Base-by-base conservation (phyloP, 1,140 invertebrate species). In the Pissodes strobi region DNA sequence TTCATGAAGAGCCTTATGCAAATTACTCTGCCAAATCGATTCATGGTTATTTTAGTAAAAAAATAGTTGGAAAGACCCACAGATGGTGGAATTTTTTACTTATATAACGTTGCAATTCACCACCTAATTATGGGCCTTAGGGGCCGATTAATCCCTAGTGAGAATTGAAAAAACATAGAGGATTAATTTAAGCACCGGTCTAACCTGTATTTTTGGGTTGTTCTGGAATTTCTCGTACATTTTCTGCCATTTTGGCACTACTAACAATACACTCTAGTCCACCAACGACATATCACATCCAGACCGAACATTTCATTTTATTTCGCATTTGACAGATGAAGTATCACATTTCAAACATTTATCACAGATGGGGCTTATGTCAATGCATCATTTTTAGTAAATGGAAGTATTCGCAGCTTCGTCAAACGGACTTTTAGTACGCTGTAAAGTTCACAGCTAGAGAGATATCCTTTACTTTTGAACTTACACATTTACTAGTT, bases 191-290 rank as follows among this genome's bases (percentile, higher is more conserved):
- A 23, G 43, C 55, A 60, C 23, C 48, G 22, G 67, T 69, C 69
- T 72, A 82, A 85, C 83, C 83, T 83, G 79, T 78, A 73, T 80
- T 80, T 75, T 81, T 81, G 70, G 78, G 76, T 77, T 81, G 79
- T 78, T 82, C 81, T 75, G 78, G 77, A 78, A 80, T 80, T 74
- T 83, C 80, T 79, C 82, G 82, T 79, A 80, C 81, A 78, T 81
- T 82, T 80, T 85, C 83, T 76, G 82, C 83, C 83, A 85, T 85
- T 81, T 85, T 84, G 82, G 68, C 79, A 69, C 63, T 52, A 69
- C 67, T 63, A 69, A 68, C 57, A 66, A 58, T 55, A 56, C 58
- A 41, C 51, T 48, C 63, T 65, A 63, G 55, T 57, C 27, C 41
- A 60, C 53, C 58, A 69, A 66, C 57, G 63, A 69, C 67, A 68